A percentile compares a stretch with the other conserved stretches of the same genome.
Evolutionary conservation across 2,888 invertebrate species (phyloP).

Genomic region (Eupithecia tripunctaria): DNA sequence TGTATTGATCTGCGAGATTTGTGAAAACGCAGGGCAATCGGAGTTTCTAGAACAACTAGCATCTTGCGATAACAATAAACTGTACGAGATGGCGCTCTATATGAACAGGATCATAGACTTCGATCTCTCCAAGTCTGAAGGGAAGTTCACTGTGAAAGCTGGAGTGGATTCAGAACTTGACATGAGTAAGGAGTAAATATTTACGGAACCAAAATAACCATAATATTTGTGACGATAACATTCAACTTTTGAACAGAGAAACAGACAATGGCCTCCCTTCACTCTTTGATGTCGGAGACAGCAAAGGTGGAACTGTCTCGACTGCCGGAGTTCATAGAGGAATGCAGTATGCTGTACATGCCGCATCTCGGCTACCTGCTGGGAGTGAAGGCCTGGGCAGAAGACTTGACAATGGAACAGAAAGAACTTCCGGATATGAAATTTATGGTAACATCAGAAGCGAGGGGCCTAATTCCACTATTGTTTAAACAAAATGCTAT

Average conservation of each 20-base stretch:
- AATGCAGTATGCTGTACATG: constrained; percentile 88
- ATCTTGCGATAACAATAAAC: constrained; percentile 77
- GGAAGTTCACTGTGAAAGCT: constrained; percentile 89
- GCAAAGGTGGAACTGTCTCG: constrained; percentile 88
- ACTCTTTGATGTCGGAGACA: constrained; percentile 88
- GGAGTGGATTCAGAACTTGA: constrained; percentile 91
- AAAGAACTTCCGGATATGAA: constrained; percentile 87
- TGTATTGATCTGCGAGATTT: constrained; percentile 87
- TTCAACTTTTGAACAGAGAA: constrained; percentile 82
- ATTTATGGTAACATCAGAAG: constrained; percentile 85
- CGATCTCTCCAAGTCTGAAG: constrained; percentile 84
- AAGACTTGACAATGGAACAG: constrained; percentile 81
- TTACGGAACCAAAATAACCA: not conserved
- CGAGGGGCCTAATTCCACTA: too few species aligned
- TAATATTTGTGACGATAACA: not conserved
- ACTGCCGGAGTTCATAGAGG: constrained; percentile 87
- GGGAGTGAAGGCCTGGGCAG: constrained; percentile 88
- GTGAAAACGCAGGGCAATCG: constrained; percentile 76
- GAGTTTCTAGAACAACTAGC: constrained; percentile 82
- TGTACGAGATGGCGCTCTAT: constrained; percentile 86
- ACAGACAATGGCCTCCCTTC: constrained; percentile 87
- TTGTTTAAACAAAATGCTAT: too few species aligned
- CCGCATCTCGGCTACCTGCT: constrained; percentile 92
- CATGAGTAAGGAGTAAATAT: constrained; percentile 80
- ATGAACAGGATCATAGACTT: constrained; percentile 90